These are phyloP conservation scores for Nothocercus julius DNA, from an alignment of 2,113 vertebrate species.

Conservation along the genomic window DNA sequence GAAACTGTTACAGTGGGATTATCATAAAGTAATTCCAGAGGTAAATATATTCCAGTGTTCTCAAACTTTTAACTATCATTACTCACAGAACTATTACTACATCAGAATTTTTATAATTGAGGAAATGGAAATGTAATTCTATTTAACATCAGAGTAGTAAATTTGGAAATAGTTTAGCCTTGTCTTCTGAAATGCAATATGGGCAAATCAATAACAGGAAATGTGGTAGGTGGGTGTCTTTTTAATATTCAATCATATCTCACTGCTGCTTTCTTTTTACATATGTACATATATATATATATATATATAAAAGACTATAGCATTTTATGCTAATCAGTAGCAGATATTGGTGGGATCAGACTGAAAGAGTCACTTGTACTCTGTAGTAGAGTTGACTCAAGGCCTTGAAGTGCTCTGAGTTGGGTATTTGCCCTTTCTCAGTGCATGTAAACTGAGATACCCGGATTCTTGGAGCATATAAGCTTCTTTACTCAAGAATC, in stretches of 20 bases:
- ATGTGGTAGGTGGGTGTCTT: neutral
- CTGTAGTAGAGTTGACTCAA: neutral
- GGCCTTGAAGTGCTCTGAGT: neutral
- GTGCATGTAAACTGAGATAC: neutral
- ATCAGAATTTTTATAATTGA: no score
- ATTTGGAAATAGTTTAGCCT: neutral
- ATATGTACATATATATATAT: no score
- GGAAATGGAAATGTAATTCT: neutral
- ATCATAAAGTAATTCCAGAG: constrained; percentile 84
- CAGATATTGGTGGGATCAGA: neutral
- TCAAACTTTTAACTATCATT: neutral
- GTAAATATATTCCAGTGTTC: constrained; percentile 60
- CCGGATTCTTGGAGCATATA: no score
- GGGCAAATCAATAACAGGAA: neutral
- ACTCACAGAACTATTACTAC: no score
- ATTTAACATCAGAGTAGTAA: neutral
- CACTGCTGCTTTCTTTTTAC: neutral
- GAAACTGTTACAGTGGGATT: constrained; percentile 86
- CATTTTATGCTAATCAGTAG: neutral
- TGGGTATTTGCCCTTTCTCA: neutral
- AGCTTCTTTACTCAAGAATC: neutral
- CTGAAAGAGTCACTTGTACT: neutral
- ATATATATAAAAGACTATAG: neutral
- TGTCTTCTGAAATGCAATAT: neutral
- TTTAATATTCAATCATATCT: neutral